Evolutionary conservation across 2,797 vertebrate genomes (phyloP), one percentile per base, ranked within the genome.

Genomic region (Oophaga sylvatica): DNA sequence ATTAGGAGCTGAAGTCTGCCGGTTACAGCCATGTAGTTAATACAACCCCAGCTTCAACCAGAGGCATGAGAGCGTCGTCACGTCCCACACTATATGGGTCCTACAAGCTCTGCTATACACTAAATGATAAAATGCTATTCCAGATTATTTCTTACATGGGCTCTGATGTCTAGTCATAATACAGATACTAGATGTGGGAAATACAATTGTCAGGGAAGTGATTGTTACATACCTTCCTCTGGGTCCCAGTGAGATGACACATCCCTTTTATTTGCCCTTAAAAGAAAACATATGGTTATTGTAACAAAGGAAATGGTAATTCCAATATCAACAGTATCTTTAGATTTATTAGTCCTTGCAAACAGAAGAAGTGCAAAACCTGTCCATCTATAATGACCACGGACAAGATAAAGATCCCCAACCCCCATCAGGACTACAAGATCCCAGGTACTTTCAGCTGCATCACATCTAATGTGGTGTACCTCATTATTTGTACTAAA

Each of bases 1-100:
- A 77, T 84, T 84, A 53, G 56, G n/a, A 85, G 19, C 9, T 75
- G 41, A 76, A 85, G 70, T 76, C 83, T 35, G 19, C 16, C 20
- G 16, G 16, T 84, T 45, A 75, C 13, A 70, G 26, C 22, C n/a
- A 22, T 48, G 15, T 16, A 22, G 35, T 16, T 48, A 81, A 81
- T 29, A 67, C 22, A 53, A 41, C 9, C 41, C 57, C 45, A 20
- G 19, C 22, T 12, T 62, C 78, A 35, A 22, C 22, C 11, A 56
- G 22, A 22, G 48, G 16, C 26, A n/a, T n/a, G 19, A 41, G 57
- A 16, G 7, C 63, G 35, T 16, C 4, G 16, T 45, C 59, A 65
- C 1, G 41, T 48, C 22, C 29, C 48, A 45, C 20, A 26, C 5
- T 17, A 60, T 19, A 5, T 41, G n/a, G 4, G 16, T 41, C 70